Evolutionary conservation across 2,113 vertebrate species (phyloP).

Genomic region (Phylloscopus whistleri): DNA sequence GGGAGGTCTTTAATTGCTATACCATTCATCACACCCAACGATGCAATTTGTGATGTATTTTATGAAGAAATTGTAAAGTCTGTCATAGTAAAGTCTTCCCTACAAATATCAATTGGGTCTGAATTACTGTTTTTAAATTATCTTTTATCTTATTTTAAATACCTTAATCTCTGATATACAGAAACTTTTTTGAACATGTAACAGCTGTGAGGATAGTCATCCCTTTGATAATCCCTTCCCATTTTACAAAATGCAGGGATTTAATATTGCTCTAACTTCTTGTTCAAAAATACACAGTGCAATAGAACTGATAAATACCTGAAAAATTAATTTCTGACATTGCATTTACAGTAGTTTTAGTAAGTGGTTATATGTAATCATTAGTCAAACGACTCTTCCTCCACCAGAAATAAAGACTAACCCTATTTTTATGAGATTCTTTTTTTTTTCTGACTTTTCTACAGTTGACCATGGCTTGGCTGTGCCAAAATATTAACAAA

Average conservation of each 20-base stretch:
- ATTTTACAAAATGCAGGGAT: conserved; percentile 50
- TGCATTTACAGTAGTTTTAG: conserved; percentile 64
- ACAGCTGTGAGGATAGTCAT: neutral
- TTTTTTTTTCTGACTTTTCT: conserved; percentile 51
- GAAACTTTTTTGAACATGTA: neutral
- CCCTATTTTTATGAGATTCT: conserved; percentile 45
- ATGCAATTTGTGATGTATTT: neutral
- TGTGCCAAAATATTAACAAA: conserved; percentile 23
- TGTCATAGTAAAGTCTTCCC: neutral
- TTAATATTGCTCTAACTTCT: conserved; percentile 52
- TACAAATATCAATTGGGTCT: neutral
- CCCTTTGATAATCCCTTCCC: conserved; percentile 27
- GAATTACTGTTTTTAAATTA: neutral
- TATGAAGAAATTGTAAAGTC: neutral
- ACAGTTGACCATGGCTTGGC: neutral
- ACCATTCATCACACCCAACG: neutral
- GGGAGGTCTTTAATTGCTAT: neutral
- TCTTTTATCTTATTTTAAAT: neutral
- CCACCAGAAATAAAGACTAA: conserved; percentile 65
- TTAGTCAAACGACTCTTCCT: conserved; percentile 43
- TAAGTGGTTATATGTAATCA: conserved; percentile 51
- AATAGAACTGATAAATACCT: conserved; percentile 58
- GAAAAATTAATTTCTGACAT: conserved; percentile 55
- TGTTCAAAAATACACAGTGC: conserved; percentile 54
- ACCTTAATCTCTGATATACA: neutral